Evolutionary conservation across 2,113 vertebrate genomes (phyloP).

Genomic region (Cettia cetti): DNA sequence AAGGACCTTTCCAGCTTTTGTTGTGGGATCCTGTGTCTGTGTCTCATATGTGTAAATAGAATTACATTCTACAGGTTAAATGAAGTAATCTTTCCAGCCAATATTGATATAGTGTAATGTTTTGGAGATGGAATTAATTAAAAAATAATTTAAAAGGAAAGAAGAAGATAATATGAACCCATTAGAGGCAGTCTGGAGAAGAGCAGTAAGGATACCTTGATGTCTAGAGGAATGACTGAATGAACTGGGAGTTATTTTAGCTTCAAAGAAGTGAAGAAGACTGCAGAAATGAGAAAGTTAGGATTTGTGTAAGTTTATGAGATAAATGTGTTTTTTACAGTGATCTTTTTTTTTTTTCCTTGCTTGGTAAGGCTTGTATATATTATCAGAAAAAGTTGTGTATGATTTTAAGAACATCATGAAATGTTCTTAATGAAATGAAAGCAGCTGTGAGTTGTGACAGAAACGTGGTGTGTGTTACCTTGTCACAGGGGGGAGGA

Average conservation of each 20-base stretch:
- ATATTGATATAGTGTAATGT: background rate
- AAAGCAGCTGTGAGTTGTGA: background rate
- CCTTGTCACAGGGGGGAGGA: background rate
- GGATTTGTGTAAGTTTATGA: background rate
- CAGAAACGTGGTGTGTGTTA: background rate
- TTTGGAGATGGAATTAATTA: background rate
- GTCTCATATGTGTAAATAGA: background rate
- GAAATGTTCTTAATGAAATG: no score
- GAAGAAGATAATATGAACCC: background rate
- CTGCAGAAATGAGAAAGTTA: background rate
- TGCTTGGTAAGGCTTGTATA: background rate
- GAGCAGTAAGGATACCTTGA: background rate
- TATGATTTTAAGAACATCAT: background rate
- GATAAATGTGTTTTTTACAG: background rate
- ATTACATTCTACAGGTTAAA: background rate
- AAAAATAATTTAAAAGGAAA: background rate
- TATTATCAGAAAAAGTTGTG: background rate
- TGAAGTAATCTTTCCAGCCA: background rate
- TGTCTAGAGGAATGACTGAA: background rate
- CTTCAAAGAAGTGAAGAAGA: background rate
- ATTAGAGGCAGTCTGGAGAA: background rate
- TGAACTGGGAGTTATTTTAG: background rate
- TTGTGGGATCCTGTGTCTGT: background rate
- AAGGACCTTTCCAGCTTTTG: background rate
- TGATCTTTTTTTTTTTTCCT: background rate